A percentile compares a stretch with the other conserved stretches of the same genome.
phyloP scores from a whole-genome alignment of 1,140 invertebrate genomes.

The Chironomus striatipennis region DNA sequence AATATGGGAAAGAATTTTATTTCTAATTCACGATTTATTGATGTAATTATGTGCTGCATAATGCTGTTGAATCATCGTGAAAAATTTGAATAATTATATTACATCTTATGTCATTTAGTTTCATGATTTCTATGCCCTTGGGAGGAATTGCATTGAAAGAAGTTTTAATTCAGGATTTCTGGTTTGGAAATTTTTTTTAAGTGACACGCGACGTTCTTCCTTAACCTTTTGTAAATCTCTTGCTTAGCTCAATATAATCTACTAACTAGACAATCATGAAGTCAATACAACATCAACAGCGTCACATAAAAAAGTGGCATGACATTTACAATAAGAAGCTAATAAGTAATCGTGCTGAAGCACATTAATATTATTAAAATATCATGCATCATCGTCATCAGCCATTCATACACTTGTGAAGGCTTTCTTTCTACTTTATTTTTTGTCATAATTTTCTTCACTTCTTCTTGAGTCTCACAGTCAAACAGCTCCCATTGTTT shows the following conservation, averaged over 20 bases:
- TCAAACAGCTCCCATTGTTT: too few species aligned
- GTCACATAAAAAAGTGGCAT: neutral
- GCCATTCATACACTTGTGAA: neutral
- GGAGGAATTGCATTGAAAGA: too few species aligned
- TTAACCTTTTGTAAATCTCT: too few species aligned
- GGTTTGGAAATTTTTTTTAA: neutral
- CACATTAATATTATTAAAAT: neutral
- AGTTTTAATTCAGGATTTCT: neutral
- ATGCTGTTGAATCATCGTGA: neutral
- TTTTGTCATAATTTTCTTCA: too few species aligned
- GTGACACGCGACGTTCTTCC: too few species aligned
- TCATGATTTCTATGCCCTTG: neutral
- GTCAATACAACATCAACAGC: neutral
- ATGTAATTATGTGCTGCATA: neutral
- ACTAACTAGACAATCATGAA: neutral
- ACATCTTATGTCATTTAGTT: neutral
- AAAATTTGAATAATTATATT: neutral
- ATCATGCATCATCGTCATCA: slow-evolving; percentile 6
- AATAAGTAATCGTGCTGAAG: neutral
- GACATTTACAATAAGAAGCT: neutral
- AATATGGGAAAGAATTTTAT: neutral
- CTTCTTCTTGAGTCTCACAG: too few species aligned
- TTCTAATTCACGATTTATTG: neutral
- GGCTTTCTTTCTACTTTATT: neutral
- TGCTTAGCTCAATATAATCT: too few species aligned